Evolutionary conservation across 2,113 vertebrate genomes (phyloP).

Genomic region (Cyprinodon tularosa): DNA sequence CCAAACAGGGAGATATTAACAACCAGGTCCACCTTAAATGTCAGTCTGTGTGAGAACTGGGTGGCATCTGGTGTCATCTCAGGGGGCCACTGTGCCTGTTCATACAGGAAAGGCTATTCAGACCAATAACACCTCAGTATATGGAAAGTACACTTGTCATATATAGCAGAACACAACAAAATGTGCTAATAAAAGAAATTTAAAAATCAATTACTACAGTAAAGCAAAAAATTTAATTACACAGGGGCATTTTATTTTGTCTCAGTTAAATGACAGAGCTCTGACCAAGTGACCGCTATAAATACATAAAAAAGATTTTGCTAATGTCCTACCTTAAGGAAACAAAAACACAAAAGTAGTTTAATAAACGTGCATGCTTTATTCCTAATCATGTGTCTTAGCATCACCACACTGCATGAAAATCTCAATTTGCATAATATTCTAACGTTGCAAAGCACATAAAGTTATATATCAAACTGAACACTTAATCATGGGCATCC

Average conservation of each 20-base stretch:
- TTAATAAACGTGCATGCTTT: not conserved
- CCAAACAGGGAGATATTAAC: not conserved
- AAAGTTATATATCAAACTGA: not conserved
- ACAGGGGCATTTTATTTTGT: not conserved
- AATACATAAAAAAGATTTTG: too few species aligned
- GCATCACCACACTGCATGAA: not conserved
- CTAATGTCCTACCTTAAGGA: not conserved
- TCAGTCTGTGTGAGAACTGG: slow-evolving; percentile 29
- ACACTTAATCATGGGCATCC: not conserved
- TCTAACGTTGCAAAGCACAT: not conserved
- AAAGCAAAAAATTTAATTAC: not conserved
- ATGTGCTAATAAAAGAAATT: not conserved
- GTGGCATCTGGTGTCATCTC: slow-evolving; percentile 60
- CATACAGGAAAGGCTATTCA: slow-evolving; percentile 8
- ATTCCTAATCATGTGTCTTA: not conserved
- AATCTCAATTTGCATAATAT: not conserved
- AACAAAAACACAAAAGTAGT: not conserved
- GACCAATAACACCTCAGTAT: not conserved
- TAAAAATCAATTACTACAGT: not conserved
- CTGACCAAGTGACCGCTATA: not conserved
- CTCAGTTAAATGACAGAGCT: not conserved
- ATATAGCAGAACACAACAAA: not conserved
- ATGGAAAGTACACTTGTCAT: not conserved
- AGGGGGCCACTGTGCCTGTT: slow-evolving; percentile 30
- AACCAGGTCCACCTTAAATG: slow-evolving; percentile 56